These are phyloP conservation scores for Limnephilus lunatus DNA, from an alignment of 2,888 invertebrate species.

Conservation along the genomic window DNA sequence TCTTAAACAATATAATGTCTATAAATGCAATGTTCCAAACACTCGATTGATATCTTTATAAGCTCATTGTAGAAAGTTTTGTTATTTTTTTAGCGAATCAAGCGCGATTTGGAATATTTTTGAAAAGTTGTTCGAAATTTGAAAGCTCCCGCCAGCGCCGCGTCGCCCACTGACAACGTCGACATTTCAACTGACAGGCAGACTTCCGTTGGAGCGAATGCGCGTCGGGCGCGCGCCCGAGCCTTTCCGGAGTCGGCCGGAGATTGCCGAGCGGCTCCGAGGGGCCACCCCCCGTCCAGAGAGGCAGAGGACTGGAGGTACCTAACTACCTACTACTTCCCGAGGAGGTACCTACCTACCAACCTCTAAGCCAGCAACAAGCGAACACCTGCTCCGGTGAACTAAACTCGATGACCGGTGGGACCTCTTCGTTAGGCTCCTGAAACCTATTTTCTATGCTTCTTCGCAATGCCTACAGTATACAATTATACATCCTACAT, in stretches of 20 bases:
- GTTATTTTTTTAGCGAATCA: not conserved
- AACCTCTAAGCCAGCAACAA: conserved; percentile 52
- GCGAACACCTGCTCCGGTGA: conserved; percentile 51
- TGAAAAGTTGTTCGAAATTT: conserved; percentile 51
- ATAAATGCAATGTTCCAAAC: not conserved
- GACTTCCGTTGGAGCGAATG: conserved; percentile 67
- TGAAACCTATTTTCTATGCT: conserved; percentile 4
- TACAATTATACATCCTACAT: not conserved
- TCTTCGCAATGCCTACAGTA: not conserved
- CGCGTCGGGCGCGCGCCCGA: conserved; percentile 66
- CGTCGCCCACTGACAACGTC: conserved; percentile 68
- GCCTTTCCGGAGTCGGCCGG: conserved; percentile 54
- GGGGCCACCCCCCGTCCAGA: conserved; percentile 71
- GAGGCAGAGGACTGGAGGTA: conserved; percentile 46
- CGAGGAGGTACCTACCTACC: conserved; percentile 68
- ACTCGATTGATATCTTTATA: not conserved
- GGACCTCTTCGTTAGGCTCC: conserved; percentile 9
- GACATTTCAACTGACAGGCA: conserved; percentile 69
- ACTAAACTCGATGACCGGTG: conserved; percentile 10
- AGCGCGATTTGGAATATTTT: conserved; percentile 22
- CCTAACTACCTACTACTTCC: conserved; percentile 54
- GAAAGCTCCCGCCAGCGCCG: conserved; percentile 51
- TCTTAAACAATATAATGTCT: not conserved
- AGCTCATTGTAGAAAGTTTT: not conserved
- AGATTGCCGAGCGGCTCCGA: conserved; percentile 72